A percentile compares a stretch with the other conserved stretches of the same genome.
phyloP scores from a whole-genome alignment of 2,797 vertebrate species.

The Lophura swinhoii region DNA sequence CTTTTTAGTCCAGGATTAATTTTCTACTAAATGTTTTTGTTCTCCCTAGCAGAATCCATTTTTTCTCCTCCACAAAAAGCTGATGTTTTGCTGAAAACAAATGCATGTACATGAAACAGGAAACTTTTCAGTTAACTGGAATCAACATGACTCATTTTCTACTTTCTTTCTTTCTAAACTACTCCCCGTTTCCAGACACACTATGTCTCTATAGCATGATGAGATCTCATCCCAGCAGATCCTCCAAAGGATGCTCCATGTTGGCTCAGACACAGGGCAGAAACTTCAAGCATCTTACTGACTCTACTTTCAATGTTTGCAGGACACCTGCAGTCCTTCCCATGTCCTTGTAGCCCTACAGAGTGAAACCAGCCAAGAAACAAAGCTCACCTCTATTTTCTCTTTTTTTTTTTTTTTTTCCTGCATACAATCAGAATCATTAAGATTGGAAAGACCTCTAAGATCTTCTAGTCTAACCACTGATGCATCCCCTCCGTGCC shows the following conservation, averaged over 20 bases:
- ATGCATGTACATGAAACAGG: accelerated
- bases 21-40: not conserved
- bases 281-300: too few relatives aligned
- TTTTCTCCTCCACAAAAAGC: not conserved
- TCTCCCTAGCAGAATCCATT: not conserved
- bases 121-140: not conserved
- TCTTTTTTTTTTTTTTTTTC: not conserved
- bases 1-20: not conserved
- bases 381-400: not conserved
- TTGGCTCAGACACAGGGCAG: not conserved
- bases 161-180: not conserved
- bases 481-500: too few relatives aligned
- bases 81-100: not conserved
- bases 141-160: accelerated
- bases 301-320: too few relatives aligned
- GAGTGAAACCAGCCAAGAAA: not conserved
- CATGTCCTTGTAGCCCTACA: not conserved
- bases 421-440: too few relatives aligned
- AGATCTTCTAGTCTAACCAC: too few relatives aligned
- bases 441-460: too few relatives aligned
- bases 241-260: not conserved
- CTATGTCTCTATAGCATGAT: accelerated
- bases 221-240: not conserved
- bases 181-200: accelerated
- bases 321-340: not conserved